Evolutionary conservation across 2,797 vertebrate species (phyloP).

Genomic region (Dermochelys coriacea): DNA sequence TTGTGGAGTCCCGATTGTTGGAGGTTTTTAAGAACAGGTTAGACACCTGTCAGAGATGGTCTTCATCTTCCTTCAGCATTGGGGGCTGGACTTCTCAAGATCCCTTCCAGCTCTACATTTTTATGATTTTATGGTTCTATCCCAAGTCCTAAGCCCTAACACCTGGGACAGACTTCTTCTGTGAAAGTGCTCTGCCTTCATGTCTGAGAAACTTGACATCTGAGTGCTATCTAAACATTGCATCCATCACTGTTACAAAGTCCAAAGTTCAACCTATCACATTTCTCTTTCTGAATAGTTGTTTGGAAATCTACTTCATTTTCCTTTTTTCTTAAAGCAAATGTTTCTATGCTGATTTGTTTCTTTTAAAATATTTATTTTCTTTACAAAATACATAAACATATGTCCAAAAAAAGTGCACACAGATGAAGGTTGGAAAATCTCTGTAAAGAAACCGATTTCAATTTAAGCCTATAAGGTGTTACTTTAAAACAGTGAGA

Average conservation of each 20-base stretch:
- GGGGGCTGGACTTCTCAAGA: not conserved
- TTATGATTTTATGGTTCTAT: not conserved
- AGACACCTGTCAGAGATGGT: not conserved
- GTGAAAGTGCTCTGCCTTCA: not conserved
- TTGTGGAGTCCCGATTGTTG: not conserved
- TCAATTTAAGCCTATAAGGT: conserved; percentile 13
- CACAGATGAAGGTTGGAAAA: conserved; percentile 16
- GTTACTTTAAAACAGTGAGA: not conserved
- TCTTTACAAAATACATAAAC: not conserved
- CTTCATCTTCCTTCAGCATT: not conserved
- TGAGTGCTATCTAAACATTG: not conserved
- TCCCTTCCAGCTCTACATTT: not conserved
- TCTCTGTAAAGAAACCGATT: conserved; percentile 12
- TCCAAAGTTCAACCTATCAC: not conserved
- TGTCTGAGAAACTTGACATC: not conserved
- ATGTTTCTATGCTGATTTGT: fast-evolving
- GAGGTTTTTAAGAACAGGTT: not conserved
- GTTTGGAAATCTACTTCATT: not conserved
- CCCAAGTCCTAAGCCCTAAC: not conserved
- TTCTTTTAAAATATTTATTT: not conserved
- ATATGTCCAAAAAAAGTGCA: not conserved
- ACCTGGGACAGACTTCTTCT: not conserved
- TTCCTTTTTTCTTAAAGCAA: not conserved
- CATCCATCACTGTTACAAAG: not conserved
- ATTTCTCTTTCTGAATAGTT: not conserved